phyloP scores from a whole-genome alignment of 2,797 vertebrate species.

The Clamator glandarius region DNA sequence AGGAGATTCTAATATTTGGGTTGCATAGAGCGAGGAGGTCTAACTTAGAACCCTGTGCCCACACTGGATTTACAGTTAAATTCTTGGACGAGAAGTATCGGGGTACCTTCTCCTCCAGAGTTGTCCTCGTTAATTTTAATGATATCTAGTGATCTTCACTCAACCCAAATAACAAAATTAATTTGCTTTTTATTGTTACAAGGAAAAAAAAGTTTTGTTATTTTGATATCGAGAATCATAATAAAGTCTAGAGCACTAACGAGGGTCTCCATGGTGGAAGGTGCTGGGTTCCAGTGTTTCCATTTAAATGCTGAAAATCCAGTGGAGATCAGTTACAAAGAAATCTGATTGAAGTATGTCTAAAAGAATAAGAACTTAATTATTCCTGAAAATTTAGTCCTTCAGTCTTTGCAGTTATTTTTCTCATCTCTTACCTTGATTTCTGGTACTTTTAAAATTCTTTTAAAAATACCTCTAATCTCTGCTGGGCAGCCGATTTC shows the following conservation, averaged over 20 bases:
- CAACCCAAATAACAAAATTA: not conserved
- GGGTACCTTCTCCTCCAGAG: not conserved
- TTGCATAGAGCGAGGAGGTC: not conserved
- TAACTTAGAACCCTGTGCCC: not conserved
- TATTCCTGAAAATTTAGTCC: not conserved
- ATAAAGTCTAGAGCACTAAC: not conserved
- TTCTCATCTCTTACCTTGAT: not conserved
- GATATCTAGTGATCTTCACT: not conserved
- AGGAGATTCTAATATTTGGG: not conserved
- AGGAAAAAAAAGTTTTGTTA: not conserved
- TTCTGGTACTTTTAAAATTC: not conserved
- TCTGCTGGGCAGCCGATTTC: not conserved
- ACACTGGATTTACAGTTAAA: not conserved
- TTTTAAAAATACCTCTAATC: rapidly evolving
- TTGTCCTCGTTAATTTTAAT: not conserved
- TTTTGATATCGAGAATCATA: not conserved
- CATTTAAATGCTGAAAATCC: not conserved
- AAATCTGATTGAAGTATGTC: not conserved
- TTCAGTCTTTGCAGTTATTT: not conserved
- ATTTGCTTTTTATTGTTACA: not conserved
- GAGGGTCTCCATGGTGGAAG: not conserved
- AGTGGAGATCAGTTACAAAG: not conserved
- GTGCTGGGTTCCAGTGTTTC: not conserved
- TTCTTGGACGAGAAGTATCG: not conserved
- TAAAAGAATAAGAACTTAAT: not conserved